Evolutionary conservation across 2,888 invertebrate genomes (phyloP), one percentile per base, ranked within the genome.

Genomic region (Poecilus cupreus): DNA sequence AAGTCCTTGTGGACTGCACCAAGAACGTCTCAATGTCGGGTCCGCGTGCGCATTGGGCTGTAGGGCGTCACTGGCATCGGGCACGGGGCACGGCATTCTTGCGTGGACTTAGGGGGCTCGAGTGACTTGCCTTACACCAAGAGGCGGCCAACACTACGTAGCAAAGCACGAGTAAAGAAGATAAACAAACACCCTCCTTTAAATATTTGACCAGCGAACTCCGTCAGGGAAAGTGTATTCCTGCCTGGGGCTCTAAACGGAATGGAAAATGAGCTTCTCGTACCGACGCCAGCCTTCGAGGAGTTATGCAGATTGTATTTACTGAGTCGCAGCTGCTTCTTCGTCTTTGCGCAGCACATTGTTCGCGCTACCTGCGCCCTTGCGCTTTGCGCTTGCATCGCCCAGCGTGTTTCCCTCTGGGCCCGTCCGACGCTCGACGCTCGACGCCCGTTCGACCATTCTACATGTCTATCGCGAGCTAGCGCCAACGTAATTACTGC

Each of bases 261-360:
- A 79, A 79, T 79, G 79, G 79, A 70, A 79, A 79, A 79, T 79
- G 79, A 79, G 79, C 64, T 79, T 78, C 79, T 79, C 68, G 79
- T 77, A 77, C 77, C 77, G 39, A 43, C 39, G 22, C 32, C 68
- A 68, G 70, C 79, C 79, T 49, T 79, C 68, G 68, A 79, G 80
- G 26, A 80, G 80, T 80, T 80, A 80, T 80, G 80, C 80, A 80
- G 80, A 80, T 80, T 80, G 80, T 80, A 80, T 80, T 80, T 80
- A 80, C 80, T 72, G 72, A 80, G 70, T 54, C 80, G 80, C 80
- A 80, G 80, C 80, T 80, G 80, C 80, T 70, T 57, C 80, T 70
- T 79, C 70, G 51, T 68, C 64, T 68, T 60, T 70, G 26, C 26
- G 20, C 26, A 70, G 51, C 51, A 80, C 80, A 54, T 54, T 72